Conservation (phyloP, 1,140 invertebrate genomes). For the Papilio polyxenes region DNA sequence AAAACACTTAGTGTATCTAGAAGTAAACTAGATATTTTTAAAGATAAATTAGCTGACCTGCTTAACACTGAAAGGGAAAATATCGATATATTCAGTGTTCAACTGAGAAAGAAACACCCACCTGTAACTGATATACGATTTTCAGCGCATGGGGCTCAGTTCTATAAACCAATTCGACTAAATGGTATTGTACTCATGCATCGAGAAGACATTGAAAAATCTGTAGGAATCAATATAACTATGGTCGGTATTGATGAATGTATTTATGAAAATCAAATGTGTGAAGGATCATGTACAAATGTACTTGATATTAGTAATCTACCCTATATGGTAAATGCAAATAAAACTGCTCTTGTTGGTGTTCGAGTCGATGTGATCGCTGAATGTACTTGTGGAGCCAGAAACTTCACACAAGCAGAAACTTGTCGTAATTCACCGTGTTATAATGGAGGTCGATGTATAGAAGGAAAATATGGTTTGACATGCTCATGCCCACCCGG, state of each 20-base stretch:
- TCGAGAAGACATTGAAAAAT: conserved; percentile 95
- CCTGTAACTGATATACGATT: conserved; percentile 96
- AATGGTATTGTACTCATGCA: conserved; percentile 97
- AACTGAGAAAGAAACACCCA: conserved; percentile 90
- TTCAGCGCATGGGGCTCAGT: conserved; percentile 96
- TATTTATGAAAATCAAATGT: conserved; percentile 96
- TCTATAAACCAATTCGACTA: conserved; percentile 95
- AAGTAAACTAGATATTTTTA: conserved; percentile 94
- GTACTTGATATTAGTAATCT: conserved; percentile 92
- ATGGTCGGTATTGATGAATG: conserved; percentile 99
- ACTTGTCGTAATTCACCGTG: conserved; percentile 94
- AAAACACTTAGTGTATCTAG: conserved; percentile 90
- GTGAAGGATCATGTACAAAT: conserved; percentile 98
- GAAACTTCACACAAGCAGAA: conserved; percentile 94
- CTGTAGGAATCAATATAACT: conserved; percentile 96
- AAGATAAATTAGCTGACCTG: conserved; percentile 92
- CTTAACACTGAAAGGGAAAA: conserved; percentile 92
- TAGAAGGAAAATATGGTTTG: conserved; percentile 92
- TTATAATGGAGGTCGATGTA: conserved; percentile 96
- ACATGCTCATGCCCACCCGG: conserved; percentile 94
- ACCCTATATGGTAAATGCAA: conserved; percentile 98
- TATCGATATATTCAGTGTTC: conserved; percentile 97
- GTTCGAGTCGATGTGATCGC: conserved; percentile 93
- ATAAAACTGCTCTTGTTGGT: conserved; percentile 96
- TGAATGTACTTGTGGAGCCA: conserved; percentile 94